These are phyloP conservation scores for Paedocypris sp. DNA, from an alignment of 2,113 vertebrate species.

Conservation along the genomic window DNA sequence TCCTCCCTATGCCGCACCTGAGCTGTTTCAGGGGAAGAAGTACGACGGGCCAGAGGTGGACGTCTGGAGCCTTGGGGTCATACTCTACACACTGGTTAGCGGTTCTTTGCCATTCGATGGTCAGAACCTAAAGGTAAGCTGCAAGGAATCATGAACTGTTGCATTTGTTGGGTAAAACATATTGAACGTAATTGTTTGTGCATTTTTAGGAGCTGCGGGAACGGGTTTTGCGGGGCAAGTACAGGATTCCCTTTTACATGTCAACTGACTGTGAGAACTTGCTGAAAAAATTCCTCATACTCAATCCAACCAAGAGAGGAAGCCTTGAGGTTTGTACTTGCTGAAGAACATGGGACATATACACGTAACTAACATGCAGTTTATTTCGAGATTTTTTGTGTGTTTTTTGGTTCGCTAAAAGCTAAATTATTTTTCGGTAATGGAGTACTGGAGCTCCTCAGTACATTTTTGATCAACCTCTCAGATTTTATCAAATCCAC, in stretches of 20 bases:
- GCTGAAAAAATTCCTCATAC: conserved; percentile 73
- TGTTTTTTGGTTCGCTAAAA: too few species aligned
- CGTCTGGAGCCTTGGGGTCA: conserved; percentile 75
- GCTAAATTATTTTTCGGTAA: too few species aligned
- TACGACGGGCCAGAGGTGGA: conserved; percentile 74
- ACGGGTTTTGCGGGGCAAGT: conserved; percentile 69
- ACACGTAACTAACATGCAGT: too few species aligned
- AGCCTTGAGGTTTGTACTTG: conserved; percentile 65
- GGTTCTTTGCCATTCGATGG: conserved; percentile 73
- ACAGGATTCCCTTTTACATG: conserved; percentile 76
- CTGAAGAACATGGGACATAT: not conserved
- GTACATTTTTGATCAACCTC: not conserved
- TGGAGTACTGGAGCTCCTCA: not conserved
- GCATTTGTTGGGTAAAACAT: too few species aligned
- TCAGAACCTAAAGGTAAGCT: conserved; percentile 69
- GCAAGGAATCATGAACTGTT: too few species aligned
- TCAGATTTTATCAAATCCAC: not conserved
- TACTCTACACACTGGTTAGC: conserved; percentile 74
- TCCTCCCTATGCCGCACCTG: conserved; percentile 70
- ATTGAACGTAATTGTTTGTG: not conserved
- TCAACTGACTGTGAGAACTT: conserved; percentile 77
- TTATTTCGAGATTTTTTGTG: too few species aligned
- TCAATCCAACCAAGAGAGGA: conserved; percentile 71
- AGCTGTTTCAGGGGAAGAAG: conserved; percentile 75
- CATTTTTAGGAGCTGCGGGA: conserved; percentile 64